A percentile compares a stretch with the other conserved stretches of the same genome.
Conservation (phyloP, 2,113 vertebrate species). For the Abramis brama region DNA sequence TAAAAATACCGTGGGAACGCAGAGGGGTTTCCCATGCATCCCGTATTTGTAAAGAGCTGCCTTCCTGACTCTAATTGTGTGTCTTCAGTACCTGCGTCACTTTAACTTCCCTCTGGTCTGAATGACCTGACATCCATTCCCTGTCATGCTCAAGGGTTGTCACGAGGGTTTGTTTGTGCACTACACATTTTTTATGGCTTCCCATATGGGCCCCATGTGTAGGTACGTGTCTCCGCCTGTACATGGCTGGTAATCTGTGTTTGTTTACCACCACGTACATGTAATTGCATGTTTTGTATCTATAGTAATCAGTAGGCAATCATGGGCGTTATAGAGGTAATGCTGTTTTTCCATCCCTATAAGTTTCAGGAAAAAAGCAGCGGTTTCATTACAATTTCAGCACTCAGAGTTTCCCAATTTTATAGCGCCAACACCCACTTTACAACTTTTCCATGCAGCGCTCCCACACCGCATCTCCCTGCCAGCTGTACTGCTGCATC, state of each 20-base stretch:
- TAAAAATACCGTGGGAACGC: conserved; percentile 63
- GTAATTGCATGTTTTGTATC: background rate
- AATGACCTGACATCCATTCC: conserved; percentile 60
- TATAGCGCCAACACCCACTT: conserved; percentile 67
- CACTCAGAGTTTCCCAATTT: conserved; percentile 55
- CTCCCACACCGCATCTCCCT: conserved; percentile 22
- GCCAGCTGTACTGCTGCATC: conserved; percentile 22
- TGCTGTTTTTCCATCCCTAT: background rate
- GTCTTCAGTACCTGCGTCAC: conserved; percentile 61
- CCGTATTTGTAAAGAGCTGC: conserved; percentile 46
- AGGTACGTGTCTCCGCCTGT: background rate
- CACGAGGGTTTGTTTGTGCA: conserved; percentile 15
- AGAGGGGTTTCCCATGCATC: conserved; percentile 59
- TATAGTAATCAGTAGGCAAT: background rate
- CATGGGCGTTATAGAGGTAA: background rate
- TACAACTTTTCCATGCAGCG: conserved; percentile 43
- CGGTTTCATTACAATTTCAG: conserved; percentile 61
- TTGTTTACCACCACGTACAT: conserved; percentile 9
- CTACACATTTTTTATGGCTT: conserved; percentile 34
- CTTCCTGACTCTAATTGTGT: conserved; percentile 66
- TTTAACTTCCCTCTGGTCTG: conserved; percentile 61
- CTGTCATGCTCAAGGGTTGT: conserved; percentile 9
- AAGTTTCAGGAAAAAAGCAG: conserved; percentile 51
- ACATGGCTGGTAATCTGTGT: background rate
- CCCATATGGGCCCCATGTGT: conserved; percentile 46